Percentiles rank a stretch among this genome's conserved stretches.
Conservation (phyloP, 1,140 invertebrate species). For the Drosophila hydei region DNA sequence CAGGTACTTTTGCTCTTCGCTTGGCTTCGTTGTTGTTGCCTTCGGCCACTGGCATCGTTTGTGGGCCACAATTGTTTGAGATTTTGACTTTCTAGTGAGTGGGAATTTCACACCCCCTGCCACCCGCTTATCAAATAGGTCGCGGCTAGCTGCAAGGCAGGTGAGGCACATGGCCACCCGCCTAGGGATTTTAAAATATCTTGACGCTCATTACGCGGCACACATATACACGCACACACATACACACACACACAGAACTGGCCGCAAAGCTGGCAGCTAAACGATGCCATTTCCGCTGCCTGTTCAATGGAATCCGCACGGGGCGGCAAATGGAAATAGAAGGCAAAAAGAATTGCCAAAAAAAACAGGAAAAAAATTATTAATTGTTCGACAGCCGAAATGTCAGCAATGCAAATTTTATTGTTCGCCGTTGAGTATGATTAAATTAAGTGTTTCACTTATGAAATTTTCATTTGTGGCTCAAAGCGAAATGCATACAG, state of each 20-base stretch:
- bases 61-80: constrained; percentile 61
- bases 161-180: constrained; percentile 2
- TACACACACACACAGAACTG: constrained; percentile 6
- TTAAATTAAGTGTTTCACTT: background rate
- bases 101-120: constrained; percentile 34
- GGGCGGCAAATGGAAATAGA: constrained; percentile 12
- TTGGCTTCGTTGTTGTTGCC: constrained; percentile 2
- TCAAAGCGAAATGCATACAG: background rate
- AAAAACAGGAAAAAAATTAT: constrained; percentile 4
- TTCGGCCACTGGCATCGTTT: constrained; percentile 36
- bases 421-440: background rate
- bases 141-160: constrained; percentile 7
- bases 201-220: constrained; percentile 37
- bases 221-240: constrained; percentile 24
- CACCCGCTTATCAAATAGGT: constrained; percentile 24
- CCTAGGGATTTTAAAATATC: constrained; percentile 41
- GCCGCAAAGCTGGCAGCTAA: constrained; percentile 44
- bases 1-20: constrained; percentile 59
- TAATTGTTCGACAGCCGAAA: constrained; percentile 38
- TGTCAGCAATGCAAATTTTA: constrained; percentile 6
- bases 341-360: constrained; percentile 5
- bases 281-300: constrained; percentile 45
- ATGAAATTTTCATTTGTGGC: background rate
- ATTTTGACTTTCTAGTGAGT: constrained; percentile 53
- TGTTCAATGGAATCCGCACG: constrained; percentile 38